These are phyloP conservation scores for Mylabris sibirica DNA, from an alignment of 2,888 invertebrate species.

Conservation along the genomic window DNA sequence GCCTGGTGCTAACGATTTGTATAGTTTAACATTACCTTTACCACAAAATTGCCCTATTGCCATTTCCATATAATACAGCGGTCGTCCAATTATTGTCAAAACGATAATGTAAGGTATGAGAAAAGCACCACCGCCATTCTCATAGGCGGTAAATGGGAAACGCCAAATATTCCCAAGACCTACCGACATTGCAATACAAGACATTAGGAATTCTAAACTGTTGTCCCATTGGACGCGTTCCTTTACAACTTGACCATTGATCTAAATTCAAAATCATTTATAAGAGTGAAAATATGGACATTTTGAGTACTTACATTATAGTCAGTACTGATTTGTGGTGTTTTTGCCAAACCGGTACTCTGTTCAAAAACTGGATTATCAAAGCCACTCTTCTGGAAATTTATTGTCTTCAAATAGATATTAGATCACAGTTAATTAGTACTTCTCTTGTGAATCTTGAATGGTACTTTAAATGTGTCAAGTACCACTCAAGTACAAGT, in stretches of 20 bases:
- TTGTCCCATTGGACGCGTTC: constrained; percentile 65
- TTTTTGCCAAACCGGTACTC: no score
- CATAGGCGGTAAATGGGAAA: constrained; percentile 71
- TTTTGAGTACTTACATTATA: constrained; percentile 23
- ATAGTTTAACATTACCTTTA: constrained; percentile 77
- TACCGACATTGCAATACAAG: constrained; percentile 71
- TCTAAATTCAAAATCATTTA: no score
- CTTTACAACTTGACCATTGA: constrained; percentile 21
- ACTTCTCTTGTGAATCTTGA: no score
- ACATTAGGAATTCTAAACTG: constrained; percentile 71
- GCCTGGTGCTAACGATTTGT: constrained; percentile 72
- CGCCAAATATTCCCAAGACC: constrained; percentile 76
- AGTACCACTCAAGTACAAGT: no score
- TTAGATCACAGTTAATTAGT: no score
- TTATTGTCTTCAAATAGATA: no score
- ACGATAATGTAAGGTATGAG: constrained; percentile 73
- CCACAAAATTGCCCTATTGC: constrained; percentile 84
- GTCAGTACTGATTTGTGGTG: no score
- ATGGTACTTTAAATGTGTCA: no score
- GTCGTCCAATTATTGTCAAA: constrained; percentile 73
- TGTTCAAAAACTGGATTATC: no score
- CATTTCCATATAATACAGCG: constrained; percentile 86
- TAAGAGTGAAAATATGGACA: no score
- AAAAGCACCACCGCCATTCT: constrained; percentile 75
- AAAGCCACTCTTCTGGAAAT: no score